A percentile compares a stretch with the other conserved stretches of the same genome.
Conservation (phyloP, 2,797 vertebrate species). For the Brachyrhaphis roseni region DNA sequence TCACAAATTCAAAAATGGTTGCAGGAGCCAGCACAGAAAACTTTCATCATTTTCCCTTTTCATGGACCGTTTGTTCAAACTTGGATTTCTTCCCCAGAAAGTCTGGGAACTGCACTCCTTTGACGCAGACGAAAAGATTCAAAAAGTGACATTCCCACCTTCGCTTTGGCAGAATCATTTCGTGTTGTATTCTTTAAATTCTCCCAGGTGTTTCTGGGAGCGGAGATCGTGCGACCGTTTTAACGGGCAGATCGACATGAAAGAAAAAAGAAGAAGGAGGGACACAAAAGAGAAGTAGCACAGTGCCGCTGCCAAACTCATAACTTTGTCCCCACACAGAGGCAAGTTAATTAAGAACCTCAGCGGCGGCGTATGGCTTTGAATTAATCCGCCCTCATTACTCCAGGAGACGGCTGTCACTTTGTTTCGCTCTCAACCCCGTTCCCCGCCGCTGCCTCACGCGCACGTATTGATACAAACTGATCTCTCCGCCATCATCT, state of each 20-base stretch:
- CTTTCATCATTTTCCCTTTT: neutral
- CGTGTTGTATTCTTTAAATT: slow-evolving; percentile 35
- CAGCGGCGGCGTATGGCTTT: slow-evolving; percentile 42
- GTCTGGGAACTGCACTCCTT: neutral
- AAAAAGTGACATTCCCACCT: slow-evolving; percentile 27
- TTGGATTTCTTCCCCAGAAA: neutral
- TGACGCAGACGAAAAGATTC: slow-evolving; percentile 5
- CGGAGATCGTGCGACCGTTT: slow-evolving; percentile 36
- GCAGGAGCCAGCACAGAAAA: neutral
- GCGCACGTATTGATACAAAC: slow-evolving; percentile 35
- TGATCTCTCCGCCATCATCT: slow-evolving; percentile 40
- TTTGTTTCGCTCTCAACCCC: slow-evolving; percentile 50
- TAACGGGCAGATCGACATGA: slow-evolving; percentile 57
- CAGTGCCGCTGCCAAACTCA: slow-evolving; percentile 52
- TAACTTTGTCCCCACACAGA: slow-evolving; percentile 38
- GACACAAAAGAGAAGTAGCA: slow-evolving; percentile 33
- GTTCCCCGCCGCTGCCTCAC: slow-evolving; percentile 1
- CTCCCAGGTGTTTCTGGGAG: slow-evolving; percentile 27
- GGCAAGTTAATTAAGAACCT: slow-evolving; percentile 60
- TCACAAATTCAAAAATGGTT: neutral
- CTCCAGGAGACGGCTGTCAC: slow-evolving; percentile 38
- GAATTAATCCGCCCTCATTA: slow-evolving; percentile 64
- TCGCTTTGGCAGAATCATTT: slow-evolving; percentile 3
- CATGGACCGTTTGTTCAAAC: neutral
- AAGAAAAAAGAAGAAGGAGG: neutral